Evolutionary conservation across 2,113 vertebrate species (phyloP), one percentile per base, ranked within the genome.

Genomic region (Pomatorhinus ruficollis): DNA sequence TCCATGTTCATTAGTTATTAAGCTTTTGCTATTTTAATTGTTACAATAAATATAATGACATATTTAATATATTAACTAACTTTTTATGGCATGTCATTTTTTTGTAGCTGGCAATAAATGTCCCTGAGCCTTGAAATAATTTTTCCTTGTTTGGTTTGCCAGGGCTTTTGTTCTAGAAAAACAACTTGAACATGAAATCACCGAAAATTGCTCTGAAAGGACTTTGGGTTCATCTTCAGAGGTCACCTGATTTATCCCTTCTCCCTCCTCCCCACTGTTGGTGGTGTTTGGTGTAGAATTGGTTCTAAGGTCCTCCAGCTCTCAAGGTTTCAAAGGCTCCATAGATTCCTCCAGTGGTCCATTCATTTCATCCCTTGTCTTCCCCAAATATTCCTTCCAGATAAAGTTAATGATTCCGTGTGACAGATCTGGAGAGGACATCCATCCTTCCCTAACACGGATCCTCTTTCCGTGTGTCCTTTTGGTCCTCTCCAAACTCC

Each of bases 11-110:
- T 97, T 98, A 97, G 80, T 97, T 97, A 97, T 92, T 95, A 96
- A 96, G 93, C 87, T 96, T 97, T 97, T 98, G 95, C 94, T 97
- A 6, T 95, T 97, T 98, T 97, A 98, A 98, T 97, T 97, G 95
- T 98, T 97, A 92, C 72, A 92, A 97, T 98, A 98, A 98, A 98
- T 98, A 94, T 75, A 85, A 94, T 89, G 94, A 44, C 95, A 91
- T 96, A 94, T 98, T 94, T 93, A 97, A 97, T 98, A 90, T 52
- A 97, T 97, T 96, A 94, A 81, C 68, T 86, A 85, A 78, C 90
- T 97, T 98, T 98, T 97, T 97, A 95, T 83, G 85, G 65, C 24
- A 27, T 83, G 72, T 59, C 87, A 91, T 96, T 82, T 96, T 96
- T 98, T 97, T 97, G 94, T 96, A 80, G 83, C 45, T 90, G 95